Base-by-base conservation (phyloP, 2,888 invertebrate species). In the Crossocerus cetratus region DNA sequence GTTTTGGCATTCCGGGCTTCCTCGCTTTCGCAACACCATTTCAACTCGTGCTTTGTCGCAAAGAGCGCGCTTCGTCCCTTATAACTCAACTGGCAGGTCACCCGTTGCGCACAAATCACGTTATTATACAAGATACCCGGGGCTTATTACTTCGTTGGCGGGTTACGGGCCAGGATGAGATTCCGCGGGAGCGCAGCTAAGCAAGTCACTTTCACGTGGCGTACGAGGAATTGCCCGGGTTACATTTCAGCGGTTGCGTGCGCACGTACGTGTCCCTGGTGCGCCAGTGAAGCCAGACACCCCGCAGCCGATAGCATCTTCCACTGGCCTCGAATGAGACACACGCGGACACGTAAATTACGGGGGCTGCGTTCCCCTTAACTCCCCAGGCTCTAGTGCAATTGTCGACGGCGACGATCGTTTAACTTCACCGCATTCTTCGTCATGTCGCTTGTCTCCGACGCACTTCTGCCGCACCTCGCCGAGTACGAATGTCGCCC, bases 271-370 rank as follows among this genome's bases (percentile, higher is more conserved):
- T 22, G 58, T 65, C 32, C 49, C 16, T 18, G 55, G 45, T 18
- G 62, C 61, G 67, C 71, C 66, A 69, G 67, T 67, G 65, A 63
- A 71, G 79, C 70, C 70, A 82, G 80, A 82, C 80, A 82, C 74
- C 74, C 69, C 55, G 65, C 58, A 32, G 21, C 55, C 67, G 81
- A 81, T 81, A 82, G 44, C 69, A 82, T 81, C 81, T 82, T 68
- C 70, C 74, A 73, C 77, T 77, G 73, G 80, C 75, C 77, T 82
- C 72, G 77, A 77, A 71, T 80, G 75, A 78, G 82, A 80, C 82
- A 69, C 77, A 67, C 57, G 68, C 64, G 60, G 71, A 32, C 32
- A 65, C 66, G 76, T 83, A 65, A 82, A 76, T 82, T 82, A 82
- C 32, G 68, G 72, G 71, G 69, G 66, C 66, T 64, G 78, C 78